Evolutionary conservation across 2,797 vertebrate species (phyloP).

Genomic region (Enteromius thamalakanensis): DNA sequence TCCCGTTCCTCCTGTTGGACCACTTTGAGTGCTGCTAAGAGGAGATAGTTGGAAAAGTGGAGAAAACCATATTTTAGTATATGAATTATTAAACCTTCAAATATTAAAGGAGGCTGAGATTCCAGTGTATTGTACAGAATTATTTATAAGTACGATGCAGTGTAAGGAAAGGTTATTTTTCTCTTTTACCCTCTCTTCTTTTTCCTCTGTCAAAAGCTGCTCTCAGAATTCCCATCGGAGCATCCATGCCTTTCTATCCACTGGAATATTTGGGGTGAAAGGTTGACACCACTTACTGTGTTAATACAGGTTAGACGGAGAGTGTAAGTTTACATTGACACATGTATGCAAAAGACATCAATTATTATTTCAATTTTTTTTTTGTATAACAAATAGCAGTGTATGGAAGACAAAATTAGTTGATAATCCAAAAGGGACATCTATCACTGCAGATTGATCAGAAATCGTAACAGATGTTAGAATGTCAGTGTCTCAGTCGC

Average conservation of each 20-base stretch:
- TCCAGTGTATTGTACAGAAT: slow-evolving; percentile 70
- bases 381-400: not conserved
- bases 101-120: slow-evolving; percentile 71
- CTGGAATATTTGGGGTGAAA: slow-evolving; percentile 20
- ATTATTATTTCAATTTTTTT: not conserved
- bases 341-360: not conserved
- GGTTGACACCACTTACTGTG: slow-evolving; percentile 16
- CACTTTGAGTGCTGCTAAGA: slow-evolving; percentile 50
- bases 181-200: slow-evolving; percentile 44
- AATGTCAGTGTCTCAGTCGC: slow-evolving; percentile 12
- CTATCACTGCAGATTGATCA: not conserved
- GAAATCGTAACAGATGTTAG: not conserved
- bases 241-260: slow-evolving; percentile 19
- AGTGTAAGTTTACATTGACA: slow-evolving; percentile 4
- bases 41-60: slow-evolving; percentile 46
- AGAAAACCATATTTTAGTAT: slow-evolving; percentile 69
- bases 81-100: slow-evolving; percentile 74
- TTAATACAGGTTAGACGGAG: not conserved
- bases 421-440: not conserved
- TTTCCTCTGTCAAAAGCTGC: slow-evolving; percentile 47
- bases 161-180: slow-evolving; percentile 61
- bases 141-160: slow-evolving; percentile 71
- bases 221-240: slow-evolving; percentile 56
- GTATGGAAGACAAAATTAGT: not conserved
- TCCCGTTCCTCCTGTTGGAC: slow-evolving; percentile 16